Evolutionary conservation across 2,888 invertebrate species (phyloP), one percentile per base, ranked within the genome.

Genomic region (Cerceris rybyensis): DNA sequence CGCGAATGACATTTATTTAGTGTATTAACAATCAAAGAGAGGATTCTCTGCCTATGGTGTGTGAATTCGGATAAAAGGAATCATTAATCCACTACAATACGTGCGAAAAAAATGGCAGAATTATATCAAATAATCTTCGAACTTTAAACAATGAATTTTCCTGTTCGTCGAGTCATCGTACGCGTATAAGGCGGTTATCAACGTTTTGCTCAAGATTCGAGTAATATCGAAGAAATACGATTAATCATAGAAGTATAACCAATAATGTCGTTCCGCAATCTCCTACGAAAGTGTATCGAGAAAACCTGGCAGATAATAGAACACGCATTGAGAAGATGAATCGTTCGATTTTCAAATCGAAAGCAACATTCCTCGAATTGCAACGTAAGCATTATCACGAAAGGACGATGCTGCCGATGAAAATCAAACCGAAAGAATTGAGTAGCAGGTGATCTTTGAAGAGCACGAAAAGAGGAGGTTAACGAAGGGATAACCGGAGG

Each of bases 241-340:
- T 42, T 59, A 59, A 59, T 41, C 8, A 6, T 59, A 59, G 41
- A 41, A 41, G 7, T 42, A 42, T 41, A 7, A 4, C 17, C 13
- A 80, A 81, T 63, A 16, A 89, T 90, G 89, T 89, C 90, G 57
- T 90, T 90, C 69, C 87, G 87, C 52, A 79, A 82, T 46, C 89
- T 90, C 57, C 70, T 90, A 68, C 85, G 87, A 63, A 88, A 88
- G 87, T 90, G 90, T 72, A 82, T 88, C 58, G 81, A 82, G 52
- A 90, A 90, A 73, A 89, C 90, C 5, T 84, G 87, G 14, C 84
- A 81, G 66, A 84, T 90, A 14, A 86, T 90, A 43, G 75, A 75
- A 16, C 78, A 87, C 74, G 88, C 88, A 69, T 70, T 89, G 57
- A 77, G 75, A 61, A 78, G 78, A 74, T 87, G 82, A 88, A 83